These are phyloP conservation scores for Rotaria magnacalcarata DNA, from an alignment of 2,888 invertebrate genomes.

Conservation along the genomic window DNA sequence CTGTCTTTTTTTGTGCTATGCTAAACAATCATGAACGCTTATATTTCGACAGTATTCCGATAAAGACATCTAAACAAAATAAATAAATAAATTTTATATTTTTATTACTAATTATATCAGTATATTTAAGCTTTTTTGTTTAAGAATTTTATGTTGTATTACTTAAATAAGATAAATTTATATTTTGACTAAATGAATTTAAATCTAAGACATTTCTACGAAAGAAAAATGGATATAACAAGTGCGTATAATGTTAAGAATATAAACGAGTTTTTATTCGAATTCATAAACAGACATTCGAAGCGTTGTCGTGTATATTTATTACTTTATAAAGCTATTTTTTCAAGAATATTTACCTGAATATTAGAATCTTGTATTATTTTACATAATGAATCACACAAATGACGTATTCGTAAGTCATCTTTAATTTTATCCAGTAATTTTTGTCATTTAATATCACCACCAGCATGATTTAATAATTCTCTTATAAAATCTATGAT, in stretches of 20 bases:
- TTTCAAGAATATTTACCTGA: conserved; percentile 60
- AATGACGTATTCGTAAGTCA: conserved; percentile 78
- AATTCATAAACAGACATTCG: too few relatives aligned
- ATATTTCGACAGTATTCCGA: conserved; percentile 20
- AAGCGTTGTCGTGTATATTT: too few relatives aligned
- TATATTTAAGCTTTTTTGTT: too few relatives aligned
- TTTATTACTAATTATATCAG: too few relatives aligned
- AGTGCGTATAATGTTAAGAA: too few relatives aligned
- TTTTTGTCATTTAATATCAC: conserved; percentile 77
- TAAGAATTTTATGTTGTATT: too few relatives aligned
- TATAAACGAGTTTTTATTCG: too few relatives aligned
- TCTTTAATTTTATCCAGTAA: conserved; percentile 75
- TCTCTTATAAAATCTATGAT: conserved; percentile 68
- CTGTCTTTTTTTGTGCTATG: neutral
- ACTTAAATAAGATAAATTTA: too few relatives aligned
- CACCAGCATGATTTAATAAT: conserved; percentile 70
- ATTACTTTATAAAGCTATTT: too few relatives aligned
- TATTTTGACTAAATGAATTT: too few relatives aligned
- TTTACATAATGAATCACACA: conserved; percentile 83
- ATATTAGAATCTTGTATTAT: conserved; percentile 90
- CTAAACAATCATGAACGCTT: conserved; percentile 4
- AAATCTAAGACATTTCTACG: too few relatives aligned
- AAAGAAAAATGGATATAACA: too few relatives aligned
- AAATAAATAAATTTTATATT: neutral
- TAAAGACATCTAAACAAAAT: neutral